Percentiles rank a stretch among this genome's conserved stretches.
Evolutionary conservation across 2,797 vertebrate genomes (phyloP).

Genomic region (Limnodromus scolopaceus): DNA sequence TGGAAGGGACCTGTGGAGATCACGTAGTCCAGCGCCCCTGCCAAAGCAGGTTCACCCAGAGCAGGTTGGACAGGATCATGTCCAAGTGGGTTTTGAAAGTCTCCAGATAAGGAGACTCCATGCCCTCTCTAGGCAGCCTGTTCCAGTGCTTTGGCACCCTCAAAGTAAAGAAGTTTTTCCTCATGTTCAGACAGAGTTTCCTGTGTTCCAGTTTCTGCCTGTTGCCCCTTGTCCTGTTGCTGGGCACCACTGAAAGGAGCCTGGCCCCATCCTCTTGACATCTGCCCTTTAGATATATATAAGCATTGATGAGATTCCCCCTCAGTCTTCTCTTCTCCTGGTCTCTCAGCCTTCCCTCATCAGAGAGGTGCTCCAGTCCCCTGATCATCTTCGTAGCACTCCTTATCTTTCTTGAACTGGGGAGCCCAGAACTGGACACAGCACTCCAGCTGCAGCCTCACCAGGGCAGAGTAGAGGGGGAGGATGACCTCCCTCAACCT

Average conservation of each 20-base stretch:
- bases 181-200: not conserved
- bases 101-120: not conserved
- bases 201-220: not conserved
- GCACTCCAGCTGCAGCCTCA: not conserved
- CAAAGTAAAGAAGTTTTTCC: not conserved
- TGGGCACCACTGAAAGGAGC: not conserved
- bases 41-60: not conserved
- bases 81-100: not conserved
- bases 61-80: not conserved
- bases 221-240: not conserved
- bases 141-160: not conserved
- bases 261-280: not conserved
- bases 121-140: not conserved
- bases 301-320: not conserved
- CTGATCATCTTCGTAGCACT: not conserved
- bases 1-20: not conserved
- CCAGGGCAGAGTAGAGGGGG: not conserved
- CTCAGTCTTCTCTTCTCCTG: not conserved
- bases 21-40: not conserved
- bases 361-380: not conserved
- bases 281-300: not conserved
- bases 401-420: not conserved
- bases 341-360: not conserved
- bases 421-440: not conserved
- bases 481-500: not conserved